Conservation (phyloP, 2,797 vertebrate species). For the Danio choprae region DNA sequence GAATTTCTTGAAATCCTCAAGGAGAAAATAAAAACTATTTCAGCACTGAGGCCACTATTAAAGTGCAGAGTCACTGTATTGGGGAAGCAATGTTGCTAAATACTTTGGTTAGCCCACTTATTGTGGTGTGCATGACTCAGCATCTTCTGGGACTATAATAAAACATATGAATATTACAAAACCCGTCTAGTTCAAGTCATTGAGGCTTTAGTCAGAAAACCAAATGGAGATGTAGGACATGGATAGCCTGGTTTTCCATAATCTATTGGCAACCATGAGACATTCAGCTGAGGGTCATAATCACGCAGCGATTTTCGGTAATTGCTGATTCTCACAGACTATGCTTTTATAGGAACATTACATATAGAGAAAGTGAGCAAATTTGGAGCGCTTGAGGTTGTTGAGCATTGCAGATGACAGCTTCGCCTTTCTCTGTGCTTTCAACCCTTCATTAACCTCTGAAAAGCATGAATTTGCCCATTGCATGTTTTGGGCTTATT, state of each 20-base stretch:
- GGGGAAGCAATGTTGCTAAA: conserved; percentile 3
- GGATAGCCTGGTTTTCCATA: conserved; percentile 1
- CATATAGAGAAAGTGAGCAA: conserved; percentile 46
- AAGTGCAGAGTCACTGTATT: not conserved
- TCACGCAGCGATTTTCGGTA: conserved; percentile 43
- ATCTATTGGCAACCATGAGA: conserved; percentile 35
- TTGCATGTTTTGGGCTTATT: conserved; percentile 64
- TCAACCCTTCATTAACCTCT: conserved; percentile 67
- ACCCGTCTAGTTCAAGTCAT: not conserved
- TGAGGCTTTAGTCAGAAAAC: conserved; percentile 25
- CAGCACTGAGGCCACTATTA: not conserved
- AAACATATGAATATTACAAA: conserved; percentile 2
- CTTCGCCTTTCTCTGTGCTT: conserved; percentile 22
- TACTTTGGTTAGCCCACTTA: conserved; percentile 18
- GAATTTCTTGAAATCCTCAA: not conserved
- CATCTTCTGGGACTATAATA: conserved; percentile 2
- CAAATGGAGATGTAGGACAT: not conserved
- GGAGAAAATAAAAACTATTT: not conserved
- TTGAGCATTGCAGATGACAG: conserved; percentile 60
- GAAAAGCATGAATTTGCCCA: conserved; percentile 62
- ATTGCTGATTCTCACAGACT: conserved; percentile 54
- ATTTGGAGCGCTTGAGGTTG: conserved; percentile 39
- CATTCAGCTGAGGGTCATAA: conserved; percentile 39
- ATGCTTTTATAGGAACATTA: conserved; percentile 52
- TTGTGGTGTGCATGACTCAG: not conserved